Evolutionary conservation across 2,888 invertebrate genomes (phyloP).

Genomic region (Resseliella maxima): DNA sequence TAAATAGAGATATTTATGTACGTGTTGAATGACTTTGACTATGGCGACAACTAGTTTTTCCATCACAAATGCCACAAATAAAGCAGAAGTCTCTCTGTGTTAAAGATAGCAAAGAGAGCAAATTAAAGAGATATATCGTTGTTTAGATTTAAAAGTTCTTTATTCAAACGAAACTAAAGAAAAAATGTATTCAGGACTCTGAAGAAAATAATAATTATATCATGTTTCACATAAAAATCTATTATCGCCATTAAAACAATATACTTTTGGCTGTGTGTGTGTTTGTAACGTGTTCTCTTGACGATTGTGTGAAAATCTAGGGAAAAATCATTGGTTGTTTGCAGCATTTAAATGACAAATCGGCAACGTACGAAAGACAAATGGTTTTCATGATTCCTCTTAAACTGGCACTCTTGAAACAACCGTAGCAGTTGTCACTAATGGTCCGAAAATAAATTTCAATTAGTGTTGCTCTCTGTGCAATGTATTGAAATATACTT

Average conservation of each 20-base stretch:
- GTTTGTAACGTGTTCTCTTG: slow-evolving; percentile 4
- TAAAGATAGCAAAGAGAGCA: neutral
- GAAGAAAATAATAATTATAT: neutral
- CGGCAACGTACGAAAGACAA: neutral
- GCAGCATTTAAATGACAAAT: slow-evolving; percentile 21
- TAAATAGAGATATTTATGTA: neutral
- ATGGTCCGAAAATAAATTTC: slow-evolving; percentile 13
- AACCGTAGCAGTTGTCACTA: neutral
- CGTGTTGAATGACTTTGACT: neutral
- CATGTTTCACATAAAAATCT: slow-evolving; percentile 21
- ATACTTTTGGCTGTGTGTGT: too few species aligned
- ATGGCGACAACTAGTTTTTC: slow-evolving; percentile 13
- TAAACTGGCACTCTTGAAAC: neutral
- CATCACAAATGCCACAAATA: neutral
- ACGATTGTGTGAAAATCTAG: slow-evolving; percentile 13
- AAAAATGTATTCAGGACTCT: neutral
- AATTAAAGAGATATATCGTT: neutral
- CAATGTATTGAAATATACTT: too few species aligned
- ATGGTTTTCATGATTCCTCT: slow-evolving; percentile 15
- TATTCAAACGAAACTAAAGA: neutral
- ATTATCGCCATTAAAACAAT: slow-evolving; percentile 10
- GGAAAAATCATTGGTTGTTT: neutral
- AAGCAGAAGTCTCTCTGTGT: neutral
- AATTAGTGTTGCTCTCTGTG: neutral
- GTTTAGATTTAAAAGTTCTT: too few species aligned